Conservation (phyloP, 2,797 vertebrate species). For the Remorina albescens region DNA sequence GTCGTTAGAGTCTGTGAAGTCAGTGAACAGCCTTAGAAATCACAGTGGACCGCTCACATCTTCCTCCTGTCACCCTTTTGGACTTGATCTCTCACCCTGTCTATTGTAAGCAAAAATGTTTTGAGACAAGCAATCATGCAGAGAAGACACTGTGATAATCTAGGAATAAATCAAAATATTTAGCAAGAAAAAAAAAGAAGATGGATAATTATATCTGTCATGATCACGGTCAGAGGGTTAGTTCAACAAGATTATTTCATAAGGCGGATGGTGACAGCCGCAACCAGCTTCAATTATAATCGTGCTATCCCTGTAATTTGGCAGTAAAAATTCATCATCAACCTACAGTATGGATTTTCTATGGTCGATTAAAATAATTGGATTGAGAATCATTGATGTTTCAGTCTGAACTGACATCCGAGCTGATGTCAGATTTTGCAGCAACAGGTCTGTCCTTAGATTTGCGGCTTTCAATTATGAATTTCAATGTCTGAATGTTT, state of each 20-base stretch:
- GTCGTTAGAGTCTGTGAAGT: slow-evolving; percentile 45
- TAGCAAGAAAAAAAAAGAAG: slow-evolving; percentile 18
- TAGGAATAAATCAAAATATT: slow-evolving; percentile 36
- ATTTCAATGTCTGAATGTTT: not conserved
- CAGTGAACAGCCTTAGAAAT: slow-evolving; percentile 33
- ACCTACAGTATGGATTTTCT: slow-evolving; percentile 77
- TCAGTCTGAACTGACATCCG: slow-evolving; percentile 64
- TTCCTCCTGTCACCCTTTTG: slow-evolving; percentile 25
- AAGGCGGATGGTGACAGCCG: slow-evolving; percentile 73
- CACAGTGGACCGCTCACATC: slow-evolving; percentile 29
- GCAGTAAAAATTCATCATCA: slow-evolving; percentile 83
- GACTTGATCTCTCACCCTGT: slow-evolving; percentile 19
- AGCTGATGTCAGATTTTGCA: slow-evolving; percentile 50
- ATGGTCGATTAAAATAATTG: slow-evolving; percentile 81
- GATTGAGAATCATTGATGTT: slow-evolving; percentile 81
- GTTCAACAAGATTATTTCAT: slow-evolving; percentile 82
- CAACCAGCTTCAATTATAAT: slow-evolving; percentile 82
- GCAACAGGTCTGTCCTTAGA: slow-evolving; percentile 48
- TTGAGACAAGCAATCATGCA: not conserved
- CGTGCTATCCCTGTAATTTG: slow-evolving; percentile 77
- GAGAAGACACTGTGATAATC: slow-evolving; percentile 21
- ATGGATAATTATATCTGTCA: slow-evolving; percentile 68
- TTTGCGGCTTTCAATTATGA: slow-evolving; percentile 28
- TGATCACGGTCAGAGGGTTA: slow-evolving; percentile 73
- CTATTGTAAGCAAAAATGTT: slow-evolving; percentile 7